phyloP scores from a whole-genome alignment of 2,888 invertebrate species.

The Dicranocentrus wangi region DNA sequence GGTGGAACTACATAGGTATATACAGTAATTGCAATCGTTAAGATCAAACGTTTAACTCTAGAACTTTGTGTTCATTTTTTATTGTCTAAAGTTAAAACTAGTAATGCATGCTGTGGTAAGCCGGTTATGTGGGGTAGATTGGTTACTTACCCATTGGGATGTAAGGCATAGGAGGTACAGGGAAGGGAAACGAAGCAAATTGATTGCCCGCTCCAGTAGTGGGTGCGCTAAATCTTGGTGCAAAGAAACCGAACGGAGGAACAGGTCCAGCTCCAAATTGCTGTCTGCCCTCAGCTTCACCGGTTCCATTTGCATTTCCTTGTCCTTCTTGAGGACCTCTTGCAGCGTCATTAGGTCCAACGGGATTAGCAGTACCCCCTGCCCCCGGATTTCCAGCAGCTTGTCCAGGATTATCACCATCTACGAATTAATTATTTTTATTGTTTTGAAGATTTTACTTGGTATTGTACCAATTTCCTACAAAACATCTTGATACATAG shows the following conservation, averaged over 20 bases:
- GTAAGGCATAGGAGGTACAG: slow-evolving; percentile 72
- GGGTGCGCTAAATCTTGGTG: slow-evolving; percentile 55
- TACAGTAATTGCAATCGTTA: too few relatives aligned
- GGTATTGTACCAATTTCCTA: too few relatives aligned
- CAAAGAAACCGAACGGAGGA: slow-evolving; percentile 68
- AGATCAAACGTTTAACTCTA: too few relatives aligned
- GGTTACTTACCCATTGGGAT: slow-evolving; percentile 71
- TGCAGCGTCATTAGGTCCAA: slow-evolving; percentile 20
- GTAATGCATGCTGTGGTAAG: too few relatives aligned
- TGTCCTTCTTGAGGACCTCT: slow-evolving; percentile 33
- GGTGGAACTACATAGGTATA: slow-evolving; percentile 82
- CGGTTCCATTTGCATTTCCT: slow-evolving; percentile 26
- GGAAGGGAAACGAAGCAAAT: slow-evolving; percentile 44
- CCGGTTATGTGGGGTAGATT: neutral
- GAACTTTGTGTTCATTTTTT: neutral
- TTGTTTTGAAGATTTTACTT: neutral
- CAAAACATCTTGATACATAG: too few relatives aligned
- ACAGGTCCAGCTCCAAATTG: slow-evolving; percentile 62
- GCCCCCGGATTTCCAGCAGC: slow-evolving; percentile 34
- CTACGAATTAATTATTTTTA: slow-evolving; percentile 1
- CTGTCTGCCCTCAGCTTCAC: slow-evolving; percentile 49
- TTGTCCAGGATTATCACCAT: slow-evolving; percentile 41
- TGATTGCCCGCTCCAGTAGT: slow-evolving; percentile 56
- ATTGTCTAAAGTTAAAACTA: neutral
- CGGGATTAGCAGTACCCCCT: neutral